Conservation (phyloP, 2,888 invertebrate genomes). For the Trichogramma evanescens region DNA sequence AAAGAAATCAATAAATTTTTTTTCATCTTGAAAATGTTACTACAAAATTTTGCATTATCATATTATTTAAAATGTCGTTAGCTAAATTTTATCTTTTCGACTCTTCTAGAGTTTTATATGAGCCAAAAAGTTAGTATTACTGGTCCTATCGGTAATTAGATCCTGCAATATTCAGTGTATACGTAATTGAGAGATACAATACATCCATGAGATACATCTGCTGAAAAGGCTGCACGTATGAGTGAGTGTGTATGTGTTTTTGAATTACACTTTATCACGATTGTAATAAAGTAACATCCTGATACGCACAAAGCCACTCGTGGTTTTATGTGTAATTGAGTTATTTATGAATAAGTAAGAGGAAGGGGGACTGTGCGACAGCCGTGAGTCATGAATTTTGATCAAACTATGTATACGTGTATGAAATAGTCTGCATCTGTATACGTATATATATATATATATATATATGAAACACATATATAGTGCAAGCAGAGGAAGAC, state of each 20-base stretch:
- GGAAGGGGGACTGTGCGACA: slow-evolving; percentile 1
- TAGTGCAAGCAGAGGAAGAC: background rate
- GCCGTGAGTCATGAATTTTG: slow-evolving; percentile 18
- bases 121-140: slow-evolving; percentile 14
- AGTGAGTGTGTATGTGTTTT: background rate
- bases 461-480: too few species aligned
- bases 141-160: slow-evolving; percentile 21
- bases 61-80: too few species aligned
- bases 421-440: too few species aligned
- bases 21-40: too few species aligned
- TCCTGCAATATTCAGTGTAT: background rate
- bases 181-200: too few species aligned
- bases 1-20: too few species aligned
- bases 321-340: slow-evolving; percentile 6
- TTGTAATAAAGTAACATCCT: background rate
- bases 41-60: too few species aligned
- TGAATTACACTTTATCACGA: background rate
- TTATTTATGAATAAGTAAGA: slow-evolving; percentile 9
- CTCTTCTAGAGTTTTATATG: too few species aligned
- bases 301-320: background rate
- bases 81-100: too few species aligned
- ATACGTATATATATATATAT: too few species aligned
- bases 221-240: too few species aligned
- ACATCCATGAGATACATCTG: too few species aligned
- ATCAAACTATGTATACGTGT: background rate